phyloP scores from a whole-genome alignment of 2,888 invertebrate genomes.

The Caprella mutica region DNA sequence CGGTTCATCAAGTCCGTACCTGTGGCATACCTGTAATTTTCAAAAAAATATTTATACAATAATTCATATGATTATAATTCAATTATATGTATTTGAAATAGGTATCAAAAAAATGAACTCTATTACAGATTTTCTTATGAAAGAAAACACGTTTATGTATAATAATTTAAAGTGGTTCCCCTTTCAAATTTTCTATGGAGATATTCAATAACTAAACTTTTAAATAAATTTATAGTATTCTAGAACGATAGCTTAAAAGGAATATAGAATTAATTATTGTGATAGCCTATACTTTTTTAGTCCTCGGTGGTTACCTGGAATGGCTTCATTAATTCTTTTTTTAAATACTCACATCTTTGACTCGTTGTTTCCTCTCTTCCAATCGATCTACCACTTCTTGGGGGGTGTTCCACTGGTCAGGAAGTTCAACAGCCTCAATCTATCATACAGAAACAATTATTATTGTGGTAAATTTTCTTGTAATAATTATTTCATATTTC shows the following conservation, averaged over 20 bases:
- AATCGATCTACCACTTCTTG: neutral
- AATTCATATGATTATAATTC: neutral
- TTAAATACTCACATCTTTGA: neutral
- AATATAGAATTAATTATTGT: too few species aligned
- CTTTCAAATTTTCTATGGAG: neutral
- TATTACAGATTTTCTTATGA: constrained; percentile 5
- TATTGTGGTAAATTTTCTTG: too few species aligned
- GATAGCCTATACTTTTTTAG: too few species aligned
- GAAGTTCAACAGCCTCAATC: constrained; percentile 6
- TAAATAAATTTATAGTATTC: neutral
- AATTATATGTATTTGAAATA: constrained; percentile 1
- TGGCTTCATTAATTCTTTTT: too few species aligned
- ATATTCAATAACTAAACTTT: neutral
- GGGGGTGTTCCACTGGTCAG: neutral
- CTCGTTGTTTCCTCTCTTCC: neutral
- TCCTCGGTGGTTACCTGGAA: too few species aligned
- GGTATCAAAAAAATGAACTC: neutral
- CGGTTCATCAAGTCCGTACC: constrained; percentile 15
- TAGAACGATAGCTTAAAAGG: neutral
- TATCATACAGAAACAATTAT: too few species aligned
- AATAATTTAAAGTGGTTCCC: neutral
- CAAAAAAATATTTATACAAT: neutral
- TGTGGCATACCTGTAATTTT: constrained; percentile 19
- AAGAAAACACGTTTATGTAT: neutral
- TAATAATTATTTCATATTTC: too few species aligned